Percentiles rank a stretch among this genome's conserved stretches.
Conservation (phyloP, 2,888 invertebrate species). For the Scaptomyza polygonia region DNA sequence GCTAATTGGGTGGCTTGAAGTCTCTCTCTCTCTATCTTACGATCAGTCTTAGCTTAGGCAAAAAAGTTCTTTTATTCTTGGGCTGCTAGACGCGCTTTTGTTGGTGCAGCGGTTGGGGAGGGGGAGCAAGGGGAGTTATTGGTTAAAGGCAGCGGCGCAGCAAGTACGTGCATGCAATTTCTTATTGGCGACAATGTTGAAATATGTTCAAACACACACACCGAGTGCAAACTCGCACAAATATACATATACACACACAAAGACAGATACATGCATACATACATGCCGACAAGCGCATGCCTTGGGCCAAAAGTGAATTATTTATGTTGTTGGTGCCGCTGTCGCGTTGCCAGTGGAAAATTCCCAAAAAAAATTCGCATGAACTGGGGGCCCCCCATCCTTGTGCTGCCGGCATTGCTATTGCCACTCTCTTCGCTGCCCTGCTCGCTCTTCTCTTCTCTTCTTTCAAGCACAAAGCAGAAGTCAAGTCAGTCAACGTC, state of each 20-base stretch:
- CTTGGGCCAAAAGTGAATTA: constrained; percentile 77
- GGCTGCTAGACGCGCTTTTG: constrained; percentile 1
- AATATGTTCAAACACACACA: constrained; percentile 24
- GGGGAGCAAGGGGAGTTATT: neutral
- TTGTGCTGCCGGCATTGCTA: constrained; percentile 57
- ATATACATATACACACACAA: constrained; percentile 4
- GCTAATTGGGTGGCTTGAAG: constrained; percentile 66
- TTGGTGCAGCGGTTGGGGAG: neutral
- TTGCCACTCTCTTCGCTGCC: neutral
- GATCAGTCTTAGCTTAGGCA: neutral
- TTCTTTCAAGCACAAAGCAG: constrained; percentile 24
- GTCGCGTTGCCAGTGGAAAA: constrained; percentile 73
- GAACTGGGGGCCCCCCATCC: constrained; percentile 57
- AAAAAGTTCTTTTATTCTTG: constrained; percentile 15
- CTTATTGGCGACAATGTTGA: constrained; percentile 74
- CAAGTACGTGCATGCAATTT: constrained; percentile 73
- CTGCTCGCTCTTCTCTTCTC: neutral
- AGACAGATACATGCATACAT: constrained; percentile 4
- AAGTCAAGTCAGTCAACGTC: constrained; percentile 56
- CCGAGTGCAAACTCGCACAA: too few relatives aligned
- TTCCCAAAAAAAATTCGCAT: constrained; percentile 79
- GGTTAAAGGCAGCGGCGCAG: constrained; percentile 11
- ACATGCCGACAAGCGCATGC: constrained; percentile 43
- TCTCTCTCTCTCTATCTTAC: neutral
- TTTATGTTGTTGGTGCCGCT: constrained; percentile 56